These are phyloP conservation scores for Ondatra zibethicus DNA, from an alignment of 2,113 vertebrate genomes.

Conservation along the genomic window DNA sequence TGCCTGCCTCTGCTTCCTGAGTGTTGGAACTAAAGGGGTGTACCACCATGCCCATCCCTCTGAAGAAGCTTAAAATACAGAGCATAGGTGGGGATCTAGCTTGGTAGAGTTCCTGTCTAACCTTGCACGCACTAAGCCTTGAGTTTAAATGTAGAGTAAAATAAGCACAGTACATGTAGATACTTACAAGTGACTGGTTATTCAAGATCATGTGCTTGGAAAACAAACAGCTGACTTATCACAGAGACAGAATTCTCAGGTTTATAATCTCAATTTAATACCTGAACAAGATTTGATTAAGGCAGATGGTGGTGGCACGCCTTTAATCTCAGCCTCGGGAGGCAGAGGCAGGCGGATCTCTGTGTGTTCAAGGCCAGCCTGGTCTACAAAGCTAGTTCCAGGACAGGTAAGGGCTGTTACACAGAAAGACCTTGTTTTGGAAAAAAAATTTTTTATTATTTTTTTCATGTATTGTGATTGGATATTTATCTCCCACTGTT, in stretches of 20 bases:
- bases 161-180: neutral
- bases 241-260: neutral
- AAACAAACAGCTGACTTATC: neutral
- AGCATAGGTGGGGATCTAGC: neutral
- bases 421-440: too few relatives aligned
- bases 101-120: neutral
- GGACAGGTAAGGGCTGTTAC: too few relatives aligned
- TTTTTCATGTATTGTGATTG: neutral
- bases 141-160: neutral
- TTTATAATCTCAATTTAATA: constrained; percentile 33
- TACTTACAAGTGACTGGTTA: neutral
- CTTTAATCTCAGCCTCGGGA: too few relatives aligned
- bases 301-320: too few relatives aligned
- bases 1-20: neutral
- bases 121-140: neutral
- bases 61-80: neutral
- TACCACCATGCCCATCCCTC: neutral
- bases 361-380: too few relatives aligned
- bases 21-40: neutral
- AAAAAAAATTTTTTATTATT: neutral
- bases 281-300: neutral
- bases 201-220: neutral
- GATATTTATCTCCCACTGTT: neutral
- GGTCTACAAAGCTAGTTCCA: too few relatives aligned
- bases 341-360: too few relatives aligned